These are phyloP conservation scores for Onychomys leucogaster DNA, from an alignment of 2,797 vertebrate species.

Conservation along the genomic window DNA sequence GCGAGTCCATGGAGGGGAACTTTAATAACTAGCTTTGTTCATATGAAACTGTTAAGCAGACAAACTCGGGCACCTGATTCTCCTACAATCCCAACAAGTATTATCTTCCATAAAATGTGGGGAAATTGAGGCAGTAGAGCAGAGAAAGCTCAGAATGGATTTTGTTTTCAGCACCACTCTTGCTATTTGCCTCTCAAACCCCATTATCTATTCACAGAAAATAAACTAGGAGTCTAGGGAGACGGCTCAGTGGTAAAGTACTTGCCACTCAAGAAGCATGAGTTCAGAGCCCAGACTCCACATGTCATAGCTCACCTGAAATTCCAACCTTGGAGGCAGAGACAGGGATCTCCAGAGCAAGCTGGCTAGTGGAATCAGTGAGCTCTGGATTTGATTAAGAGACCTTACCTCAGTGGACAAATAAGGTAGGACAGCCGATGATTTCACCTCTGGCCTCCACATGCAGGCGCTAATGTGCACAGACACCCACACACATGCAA, in stretches of 20 bases:
- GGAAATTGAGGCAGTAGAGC: slow-evolving; percentile 1
- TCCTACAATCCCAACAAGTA: background rate
- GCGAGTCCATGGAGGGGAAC: background rate
- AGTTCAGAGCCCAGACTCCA: background rate
- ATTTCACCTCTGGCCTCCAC: background rate
- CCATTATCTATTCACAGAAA: background rate
- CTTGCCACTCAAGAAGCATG: background rate
- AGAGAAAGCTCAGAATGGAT: background rate
- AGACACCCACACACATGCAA: background rate
- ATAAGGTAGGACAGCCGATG: background rate
- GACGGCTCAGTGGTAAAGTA: no score
- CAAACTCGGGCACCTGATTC: background rate
- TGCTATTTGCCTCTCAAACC: background rate
- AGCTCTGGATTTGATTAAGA: background rate
- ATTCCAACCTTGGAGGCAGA: background rate
- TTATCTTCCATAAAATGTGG: slow-evolving; percentile 26
- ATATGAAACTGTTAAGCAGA: slow-evolving; percentile 2
- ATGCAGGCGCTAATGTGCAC: background rate
- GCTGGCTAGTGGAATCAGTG: background rate
- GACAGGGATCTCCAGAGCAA: background rate
- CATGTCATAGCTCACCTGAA: background rate
- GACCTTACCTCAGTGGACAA: background rate
- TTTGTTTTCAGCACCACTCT: background rate
- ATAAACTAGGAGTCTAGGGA: background rate
- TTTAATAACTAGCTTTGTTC: background rate